Evolutionary conservation across 2,113 vertebrate genomes (phyloP), one percentile per base, ranked within the genome.

Genomic region (Silurus asotus): DNA sequence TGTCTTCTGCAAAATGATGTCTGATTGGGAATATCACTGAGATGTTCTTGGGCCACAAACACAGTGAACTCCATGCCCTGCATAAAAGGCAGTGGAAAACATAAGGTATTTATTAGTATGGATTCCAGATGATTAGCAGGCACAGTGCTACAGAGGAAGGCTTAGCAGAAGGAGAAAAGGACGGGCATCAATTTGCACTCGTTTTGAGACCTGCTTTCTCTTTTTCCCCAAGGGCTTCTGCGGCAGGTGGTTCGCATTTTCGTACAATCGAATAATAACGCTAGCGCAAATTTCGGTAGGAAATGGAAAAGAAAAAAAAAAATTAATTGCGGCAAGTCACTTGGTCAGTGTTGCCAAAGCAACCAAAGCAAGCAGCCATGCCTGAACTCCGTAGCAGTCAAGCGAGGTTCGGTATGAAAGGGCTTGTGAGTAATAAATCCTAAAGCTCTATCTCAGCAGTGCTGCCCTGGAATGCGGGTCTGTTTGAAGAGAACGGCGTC

Each of bases 251-350:
- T 95, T 96, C 88, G 56, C 91, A 94, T 96, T 95, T 95, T 91
- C 82, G 90, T 87, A 92, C 92, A 95, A 89, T 90, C 92, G 94
- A 84, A 88, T 86, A 87, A 90, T 87, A 89, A 90, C 84, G 81
- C 88, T 88, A 88, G 87, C 87, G 87, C 92, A 90, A 91, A 92
- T 92, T 37, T 90, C 51, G 72, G 85, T 91, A 92, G 92, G 92
- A 95, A 95, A 94, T 93, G 92, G 92, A 95, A 96, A 95, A 37
- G 92, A 95, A 95, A 94, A 93, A 92, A 92, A 95, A 96, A 96
- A 94, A 92, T 91, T 89, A 90, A 74, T 92, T 90, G 86, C 92
- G 89, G 89, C 67, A 89, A 83, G 49, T 86, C 70, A 81, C 37
- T 37, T 37, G 88, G 72, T 56, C 91, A 91, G 88, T 90, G 92